A percentile compares a stretch with the other conserved stretches of the same genome.
Conservation (phyloP, 2,797 vertebrate species). For the Dermochelys coriacea region DNA sequence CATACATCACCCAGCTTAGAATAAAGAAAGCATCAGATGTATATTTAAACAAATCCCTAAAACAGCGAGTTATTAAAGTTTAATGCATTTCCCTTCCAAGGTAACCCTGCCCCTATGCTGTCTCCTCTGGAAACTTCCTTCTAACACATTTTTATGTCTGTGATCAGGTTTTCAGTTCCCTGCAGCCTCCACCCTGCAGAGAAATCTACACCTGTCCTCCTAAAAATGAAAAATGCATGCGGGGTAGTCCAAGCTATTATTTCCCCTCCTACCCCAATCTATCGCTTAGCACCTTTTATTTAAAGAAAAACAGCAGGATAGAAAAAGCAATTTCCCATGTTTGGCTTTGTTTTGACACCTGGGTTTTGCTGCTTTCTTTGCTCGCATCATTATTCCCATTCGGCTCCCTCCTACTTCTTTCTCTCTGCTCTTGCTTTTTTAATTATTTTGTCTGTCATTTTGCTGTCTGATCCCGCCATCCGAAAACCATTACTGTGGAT, state of each 20-base stretch:
- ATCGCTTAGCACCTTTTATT: neutral
- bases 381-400: neutral
- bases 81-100: neutral
- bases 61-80: neutral
- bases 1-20: neutral
- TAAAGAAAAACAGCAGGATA: neutral
- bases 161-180: neutral
- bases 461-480: neutral
- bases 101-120: no score
- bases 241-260: neutral
- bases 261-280: neutral
- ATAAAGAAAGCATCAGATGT: neutral
- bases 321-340: neutral
- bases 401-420: neutral
- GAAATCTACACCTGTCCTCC: neutral
- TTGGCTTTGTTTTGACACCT: neutral
- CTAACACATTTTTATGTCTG: neutral
- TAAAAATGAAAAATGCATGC: neutral
- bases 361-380: neutral
- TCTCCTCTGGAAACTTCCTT: neutral
- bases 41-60: neutral
- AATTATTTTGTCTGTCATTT: neutral
- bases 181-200: neutral
- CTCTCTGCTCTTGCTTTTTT: neutral
- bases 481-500: neutral